phyloP scores from a whole-genome alignment of 2,888 invertebrate genomes.

The Autographa pulchrina region DNA sequence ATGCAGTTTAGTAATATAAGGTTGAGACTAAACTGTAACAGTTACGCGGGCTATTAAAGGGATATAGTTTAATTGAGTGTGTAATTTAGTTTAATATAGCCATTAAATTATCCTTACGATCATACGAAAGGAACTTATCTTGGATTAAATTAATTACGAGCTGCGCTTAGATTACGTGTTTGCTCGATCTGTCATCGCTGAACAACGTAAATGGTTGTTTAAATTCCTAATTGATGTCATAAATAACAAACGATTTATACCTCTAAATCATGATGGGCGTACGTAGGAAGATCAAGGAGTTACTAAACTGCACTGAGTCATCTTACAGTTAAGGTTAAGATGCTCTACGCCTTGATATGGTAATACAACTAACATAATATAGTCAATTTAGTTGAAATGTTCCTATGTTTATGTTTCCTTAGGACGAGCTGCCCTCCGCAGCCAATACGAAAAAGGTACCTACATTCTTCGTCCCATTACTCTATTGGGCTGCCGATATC shows the following conservation, averaged over 20 bases:
- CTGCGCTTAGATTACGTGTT: conserved; percentile 15
- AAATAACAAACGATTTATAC: conserved; percentile 43
- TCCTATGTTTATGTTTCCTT: too few relatives aligned
- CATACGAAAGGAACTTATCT: conserved; percentile 1
- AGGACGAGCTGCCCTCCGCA: too few relatives aligned
- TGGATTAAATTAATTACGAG: conserved; percentile 22
- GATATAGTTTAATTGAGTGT: conserved; percentile 7
- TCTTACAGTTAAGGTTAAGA: conserved; percentile 19
- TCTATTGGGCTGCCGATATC: too few relatives aligned
- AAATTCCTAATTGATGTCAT: conserved; percentile 38
- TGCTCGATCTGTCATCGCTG: conserved; percentile 38
- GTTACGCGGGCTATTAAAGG: neutral
- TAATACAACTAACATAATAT: too few relatives aligned
- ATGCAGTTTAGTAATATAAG: neutral
- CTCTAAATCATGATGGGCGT: conserved; percentile 40
- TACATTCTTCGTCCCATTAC: too few relatives aligned
- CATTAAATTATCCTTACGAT: conserved; percentile 15
- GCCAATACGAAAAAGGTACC: too few relatives aligned
- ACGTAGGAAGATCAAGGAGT: conserved; percentile 51
- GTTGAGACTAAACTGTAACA: neutral
- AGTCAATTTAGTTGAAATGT: too few relatives aligned
- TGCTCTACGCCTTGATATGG: neutral
- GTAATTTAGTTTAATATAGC: neutral
- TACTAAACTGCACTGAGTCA: conserved; percentile 47
- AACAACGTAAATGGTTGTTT: conserved; percentile 33